Percentiles rank a stretch among this genome's conserved stretches.
Evolutionary conservation across 2,888 invertebrate genomes (phyloP).

Genomic region (Lasioglossum malachurum): DNA sequence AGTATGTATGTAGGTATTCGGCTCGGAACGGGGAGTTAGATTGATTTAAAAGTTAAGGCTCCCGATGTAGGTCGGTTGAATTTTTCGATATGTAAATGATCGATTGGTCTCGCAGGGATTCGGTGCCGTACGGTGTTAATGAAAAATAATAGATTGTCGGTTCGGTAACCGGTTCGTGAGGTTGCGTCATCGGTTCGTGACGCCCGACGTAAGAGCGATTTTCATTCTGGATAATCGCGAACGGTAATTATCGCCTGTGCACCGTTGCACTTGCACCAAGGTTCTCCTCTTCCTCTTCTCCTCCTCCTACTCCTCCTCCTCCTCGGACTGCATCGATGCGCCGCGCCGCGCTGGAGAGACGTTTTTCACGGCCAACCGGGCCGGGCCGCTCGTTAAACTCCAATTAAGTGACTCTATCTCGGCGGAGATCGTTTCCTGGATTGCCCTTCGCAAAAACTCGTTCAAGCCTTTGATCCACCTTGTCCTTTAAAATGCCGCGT

Average conservation of each 20-base stretch:
- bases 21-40: neutral
- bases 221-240: slow-evolving; percentile 52
- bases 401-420: slow-evolving; percentile 36
- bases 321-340: neutral
- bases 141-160: slow-evolving; percentile 40
- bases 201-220: slow-evolving; percentile 36
- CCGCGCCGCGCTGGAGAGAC: neutral
- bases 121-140: slow-evolving; percentile 27
- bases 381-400: slow-evolving; percentile 26
- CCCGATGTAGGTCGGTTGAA: neutral
- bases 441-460: slow-evolving; percentile 12
- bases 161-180: slow-evolving; percentile 25
- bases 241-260: slow-evolving; percentile 49
- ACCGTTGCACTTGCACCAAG: slow-evolving; percentile 49
- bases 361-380: slow-evolving; percentile 41
- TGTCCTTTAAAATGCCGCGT: neutral
- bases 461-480: neutral
- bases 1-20: neutral
- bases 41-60: neutral
- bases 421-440: slow-evolving; percentile 22
- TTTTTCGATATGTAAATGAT: neutral
- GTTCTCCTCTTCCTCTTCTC: neutral
- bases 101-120: neutral
- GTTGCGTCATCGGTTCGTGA: slow-evolving; percentile 43
- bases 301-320: neutral